phyloP scores from a whole-genome alignment of 2,797 vertebrate species.

The Coregonus ussuriensis region DNA sequence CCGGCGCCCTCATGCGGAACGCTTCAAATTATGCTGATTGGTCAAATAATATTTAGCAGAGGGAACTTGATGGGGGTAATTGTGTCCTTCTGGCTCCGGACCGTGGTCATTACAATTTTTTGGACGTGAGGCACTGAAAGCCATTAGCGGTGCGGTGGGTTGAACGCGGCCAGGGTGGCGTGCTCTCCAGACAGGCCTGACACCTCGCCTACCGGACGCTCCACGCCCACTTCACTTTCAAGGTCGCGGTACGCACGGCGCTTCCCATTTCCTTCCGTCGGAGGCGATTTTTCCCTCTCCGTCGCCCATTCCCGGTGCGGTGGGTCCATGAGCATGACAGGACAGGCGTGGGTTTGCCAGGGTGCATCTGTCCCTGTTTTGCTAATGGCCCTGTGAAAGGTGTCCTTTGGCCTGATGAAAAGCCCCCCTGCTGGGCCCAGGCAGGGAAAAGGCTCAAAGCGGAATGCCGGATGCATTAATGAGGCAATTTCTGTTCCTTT shows the following conservation, averaged over 20 bases:
- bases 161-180: slow-evolving; percentile 17
- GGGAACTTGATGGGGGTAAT: slow-evolving; percentile 54
- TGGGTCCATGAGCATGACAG: slow-evolving; percentile 34
- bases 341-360: slow-evolving; percentile 48
- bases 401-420: slow-evolving; percentile 67
- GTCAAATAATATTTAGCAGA: slow-evolving; percentile 69
- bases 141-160: slow-evolving; percentile 54
- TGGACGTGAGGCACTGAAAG: slow-evolving; percentile 55
- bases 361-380: slow-evolving; percentile 61
- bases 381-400: slow-evolving; percentile 64
- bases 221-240: slow-evolving; percentile 36
- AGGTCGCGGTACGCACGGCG: slow-evolving; percentile 37
- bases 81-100: slow-evolving; percentile 41
- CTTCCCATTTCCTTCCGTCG: neutral
- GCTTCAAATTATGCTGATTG: slow-evolving; percentile 77
- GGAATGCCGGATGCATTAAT: slow-evolving; percentile 57
- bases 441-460: slow-evolving; percentile 53
- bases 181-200: slow-evolving; percentile 33
- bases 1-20: slow-evolving; percentile 69
- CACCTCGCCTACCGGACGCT: slow-evolving; percentile 30
- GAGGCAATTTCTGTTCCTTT: slow-evolving; percentile 51
- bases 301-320: neutral
- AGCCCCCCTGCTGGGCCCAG: slow-evolving; percentile 54
- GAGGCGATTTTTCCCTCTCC: slow-evolving; percentile 5
- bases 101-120: slow-evolving; percentile 52